Conservation (phyloP, 2,113 vertebrate genomes). For the Sardina pilchardus region DNA sequence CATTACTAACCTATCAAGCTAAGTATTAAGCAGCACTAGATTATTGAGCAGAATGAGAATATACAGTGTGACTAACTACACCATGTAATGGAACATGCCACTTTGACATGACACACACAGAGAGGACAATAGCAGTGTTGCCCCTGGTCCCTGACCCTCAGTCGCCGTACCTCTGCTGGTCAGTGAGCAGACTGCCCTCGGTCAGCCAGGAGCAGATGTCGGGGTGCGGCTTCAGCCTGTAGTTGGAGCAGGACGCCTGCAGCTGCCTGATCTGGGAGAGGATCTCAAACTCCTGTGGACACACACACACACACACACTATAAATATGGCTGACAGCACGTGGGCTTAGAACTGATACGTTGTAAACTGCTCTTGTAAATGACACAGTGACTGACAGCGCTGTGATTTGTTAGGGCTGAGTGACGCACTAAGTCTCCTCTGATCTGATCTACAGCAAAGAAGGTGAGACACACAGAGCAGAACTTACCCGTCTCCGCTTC, state of each 20-base stretch:
- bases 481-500: constrained; percentile 83
- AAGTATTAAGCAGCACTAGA: too few relatives aligned
- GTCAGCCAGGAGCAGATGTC: constrained; percentile 71
- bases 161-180: constrained; percentile 80
- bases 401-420: neutral
- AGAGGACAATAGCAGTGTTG: neutral
- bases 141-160: neutral
- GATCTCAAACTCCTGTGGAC: constrained; percentile 82
- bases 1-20: neutral
- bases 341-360: neutral
- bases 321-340: neutral
- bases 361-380: neutral
- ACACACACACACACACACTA: neutral
- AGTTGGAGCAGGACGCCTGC: constrained; percentile 76
- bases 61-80: neutral
- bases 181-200: constrained; percentile 69
- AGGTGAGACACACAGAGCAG: neutral
- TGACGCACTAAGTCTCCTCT: neutral
- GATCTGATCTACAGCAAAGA: neutral
- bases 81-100: neutral
- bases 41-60: neutral
- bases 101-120: neutral
- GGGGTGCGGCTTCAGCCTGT: constrained; percentile 62
- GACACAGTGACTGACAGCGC: neutral
- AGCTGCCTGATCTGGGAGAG: constrained; percentile 80